Evolutionary conservation across 2,113 vertebrate genomes (phyloP).

Genomic region (Dissostichus mawsoni): DNA sequence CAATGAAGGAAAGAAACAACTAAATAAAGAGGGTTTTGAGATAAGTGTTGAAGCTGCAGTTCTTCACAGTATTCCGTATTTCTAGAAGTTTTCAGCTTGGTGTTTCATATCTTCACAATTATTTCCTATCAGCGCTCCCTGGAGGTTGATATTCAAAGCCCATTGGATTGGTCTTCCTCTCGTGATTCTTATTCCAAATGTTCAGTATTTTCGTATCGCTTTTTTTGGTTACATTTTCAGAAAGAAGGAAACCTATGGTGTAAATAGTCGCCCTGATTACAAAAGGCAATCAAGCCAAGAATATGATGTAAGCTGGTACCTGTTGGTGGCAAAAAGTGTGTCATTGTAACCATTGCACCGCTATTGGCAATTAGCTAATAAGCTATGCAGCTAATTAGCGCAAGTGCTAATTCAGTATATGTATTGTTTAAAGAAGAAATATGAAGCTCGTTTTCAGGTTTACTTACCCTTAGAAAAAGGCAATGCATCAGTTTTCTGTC

Average conservation of each 20-base stretch:
- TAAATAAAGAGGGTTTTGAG: background rate
- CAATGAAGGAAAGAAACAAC: background rate
- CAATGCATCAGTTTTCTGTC: constrained; percentile 21
- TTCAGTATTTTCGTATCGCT: background rate
- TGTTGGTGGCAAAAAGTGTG: constrained; percentile 52
- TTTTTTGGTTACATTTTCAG: background rate
- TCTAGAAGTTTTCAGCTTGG: constrained; percentile 26
- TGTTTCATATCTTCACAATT: constrained; percentile 28
- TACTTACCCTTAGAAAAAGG: background rate
- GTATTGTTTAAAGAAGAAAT: constrained; percentile 15
- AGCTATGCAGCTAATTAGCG: constrained; percentile 54
- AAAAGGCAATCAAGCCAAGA: constrained; percentile 21
- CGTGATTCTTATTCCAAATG: background rate
- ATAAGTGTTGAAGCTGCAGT: constrained; percentile 1
- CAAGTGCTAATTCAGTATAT: constrained; percentile 61
- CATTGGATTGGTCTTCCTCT: constrained; percentile 11
- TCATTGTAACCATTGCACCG: constrained; percentile 36
- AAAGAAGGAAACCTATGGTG: background rate
- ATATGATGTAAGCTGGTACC: constrained; percentile 35
- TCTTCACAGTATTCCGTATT: constrained; percentile 45
- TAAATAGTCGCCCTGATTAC: constrained; percentile 35
- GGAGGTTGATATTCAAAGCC: constrained; percentile 30
- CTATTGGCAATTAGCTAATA: constrained; percentile 67
- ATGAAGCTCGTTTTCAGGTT: background rate
- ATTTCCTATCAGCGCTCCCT: constrained; percentile 24